Evolutionary conservation across 2,113 vertebrate genomes (phyloP).

Genomic region (Oreotragus oreotragus): DNA sequence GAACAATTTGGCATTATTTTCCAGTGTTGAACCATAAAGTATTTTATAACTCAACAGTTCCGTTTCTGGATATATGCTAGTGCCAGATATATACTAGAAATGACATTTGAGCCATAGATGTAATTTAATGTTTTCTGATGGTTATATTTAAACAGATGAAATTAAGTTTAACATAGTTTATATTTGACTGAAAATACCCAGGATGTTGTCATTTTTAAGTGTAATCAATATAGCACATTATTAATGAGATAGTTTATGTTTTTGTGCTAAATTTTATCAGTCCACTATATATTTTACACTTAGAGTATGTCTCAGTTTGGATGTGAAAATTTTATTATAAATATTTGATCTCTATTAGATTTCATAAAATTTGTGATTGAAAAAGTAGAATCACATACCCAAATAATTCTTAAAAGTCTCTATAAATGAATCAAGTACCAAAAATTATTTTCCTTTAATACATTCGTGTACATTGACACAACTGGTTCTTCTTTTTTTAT

Average conservation of each 20-base stretch:
- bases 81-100: not conserved
- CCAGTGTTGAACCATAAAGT: not conserved
- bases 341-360: not conserved
- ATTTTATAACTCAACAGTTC: not conserved
- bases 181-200: not conserved
- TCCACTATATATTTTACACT: not conserved
- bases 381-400: not conserved
- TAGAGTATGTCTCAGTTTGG: not conserved
- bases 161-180: not conserved
- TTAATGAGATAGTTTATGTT: not conserved
- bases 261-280: not conserved
- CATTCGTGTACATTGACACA: not conserved
- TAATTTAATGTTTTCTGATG: constrained; percentile 11
- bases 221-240: not conserved
- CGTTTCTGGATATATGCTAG: not conserved
- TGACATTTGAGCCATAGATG: not conserved
- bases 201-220: not conserved
- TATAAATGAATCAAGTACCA: not conserved
- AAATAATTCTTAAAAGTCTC: not conserved
- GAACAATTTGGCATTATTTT: not conserved
- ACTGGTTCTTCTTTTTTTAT: not conserved
- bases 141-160: constrained; percentile 9
- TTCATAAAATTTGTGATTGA: not conserved
- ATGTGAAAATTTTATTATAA: not conserved
- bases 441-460: not conserved